phyloP scores from a whole-genome alignment of 2,888 invertebrate genomes.

The Rotaria sp. region DNA sequence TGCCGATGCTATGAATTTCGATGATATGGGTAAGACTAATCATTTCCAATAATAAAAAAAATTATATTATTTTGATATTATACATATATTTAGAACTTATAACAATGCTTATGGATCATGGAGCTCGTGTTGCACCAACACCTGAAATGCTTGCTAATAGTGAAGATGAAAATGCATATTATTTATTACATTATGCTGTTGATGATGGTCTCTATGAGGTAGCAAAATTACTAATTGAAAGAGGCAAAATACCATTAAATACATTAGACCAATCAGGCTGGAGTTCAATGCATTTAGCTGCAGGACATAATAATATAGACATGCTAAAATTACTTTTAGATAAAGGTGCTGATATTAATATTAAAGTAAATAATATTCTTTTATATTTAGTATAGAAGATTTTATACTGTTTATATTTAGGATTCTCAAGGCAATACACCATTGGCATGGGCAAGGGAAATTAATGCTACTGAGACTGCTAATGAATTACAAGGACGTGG shows the following conservation, averaged over 20 bases:
- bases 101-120: neutral
- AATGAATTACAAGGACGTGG: neutral
- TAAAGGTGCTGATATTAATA: neutral
- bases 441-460: conserved; percentile 24
- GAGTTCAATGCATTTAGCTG: conserved; percentile 21
- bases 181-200: conserved; percentile 15
- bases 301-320: neutral
- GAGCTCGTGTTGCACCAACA: neutral
- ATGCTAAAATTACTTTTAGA: neutral
- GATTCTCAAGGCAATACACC: neutral
- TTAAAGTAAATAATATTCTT: neutral
- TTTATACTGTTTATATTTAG: neutral
- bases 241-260: neutral
- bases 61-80: neutral
- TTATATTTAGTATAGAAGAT: neutral
- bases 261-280: neutral
- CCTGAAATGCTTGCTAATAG: neutral
- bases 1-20: neutral
- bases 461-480: too few relatives aligned
- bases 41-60: neutral
- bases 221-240: neutral
- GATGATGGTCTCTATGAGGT: neutral
- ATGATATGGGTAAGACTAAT: neutral
- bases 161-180: neutral
- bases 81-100: neutral